These are phyloP conservation scores for Latrodectus geometricus DNA, from an alignment of 1,140 invertebrate genomes.

Conservation along the genomic window DNA sequence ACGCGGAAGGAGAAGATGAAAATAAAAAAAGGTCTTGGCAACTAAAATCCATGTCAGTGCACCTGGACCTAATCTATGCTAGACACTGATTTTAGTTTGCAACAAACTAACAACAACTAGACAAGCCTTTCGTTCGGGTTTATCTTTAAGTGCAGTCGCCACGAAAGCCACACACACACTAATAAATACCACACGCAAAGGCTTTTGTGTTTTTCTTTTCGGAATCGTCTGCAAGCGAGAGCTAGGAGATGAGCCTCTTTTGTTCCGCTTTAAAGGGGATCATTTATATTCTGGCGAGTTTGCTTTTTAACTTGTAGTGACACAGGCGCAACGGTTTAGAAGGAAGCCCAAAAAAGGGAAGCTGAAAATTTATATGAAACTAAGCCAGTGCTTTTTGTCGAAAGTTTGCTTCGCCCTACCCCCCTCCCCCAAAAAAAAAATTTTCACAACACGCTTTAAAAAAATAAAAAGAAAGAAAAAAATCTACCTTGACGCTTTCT, in stretches of 20 bases:
- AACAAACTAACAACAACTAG: slow-evolving; percentile 3
- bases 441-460: too few species aligned
- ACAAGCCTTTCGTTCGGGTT: background rate
- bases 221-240: background rate
- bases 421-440: too few species aligned
- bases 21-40: background rate
- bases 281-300: slow-evolving; percentile 53
- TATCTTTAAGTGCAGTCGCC: slow-evolving; percentile 41
- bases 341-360: background rate
- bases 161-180: slow-evolving; percentile 39
- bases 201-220: slow-evolving; percentile 3
- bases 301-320: slow-evolving; percentile 52
- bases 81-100: background rate
- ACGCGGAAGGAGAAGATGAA: background rate
- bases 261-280: slow-evolving; percentile 38
- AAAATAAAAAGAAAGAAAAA: too few species aligned
- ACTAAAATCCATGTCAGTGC: slow-evolving; percentile 12
- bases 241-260: slow-evolving; percentile 10
- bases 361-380: slow-evolving; percentile 32
- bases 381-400: background rate
- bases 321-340: background rate
- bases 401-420: too few species aligned
- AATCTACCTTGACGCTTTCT: background rate
- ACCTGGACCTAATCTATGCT: slow-evolving; percentile 14
- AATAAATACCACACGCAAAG: slow-evolving; percentile 39